These are phyloP conservation scores for Antechinus stuartii DNA, from an alignment of 2,113 vertebrate species.

Conservation along the genomic window DNA sequence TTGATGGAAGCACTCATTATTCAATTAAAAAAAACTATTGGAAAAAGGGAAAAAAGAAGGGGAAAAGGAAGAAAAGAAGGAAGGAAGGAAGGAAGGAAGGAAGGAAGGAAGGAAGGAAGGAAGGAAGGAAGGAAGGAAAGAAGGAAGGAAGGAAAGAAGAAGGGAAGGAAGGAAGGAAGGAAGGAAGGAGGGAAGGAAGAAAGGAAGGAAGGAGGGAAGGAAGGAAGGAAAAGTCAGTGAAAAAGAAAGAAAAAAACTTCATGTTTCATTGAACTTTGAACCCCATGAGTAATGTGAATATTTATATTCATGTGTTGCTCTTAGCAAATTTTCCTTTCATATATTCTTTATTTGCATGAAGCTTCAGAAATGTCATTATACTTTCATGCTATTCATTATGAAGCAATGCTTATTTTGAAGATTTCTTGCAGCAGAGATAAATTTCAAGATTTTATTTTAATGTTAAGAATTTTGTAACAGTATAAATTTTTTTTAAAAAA, in stretches of 20 bases:
- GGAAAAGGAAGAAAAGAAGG: no score
- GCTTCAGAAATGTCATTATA: constrained; percentile 74
- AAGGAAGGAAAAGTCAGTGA: constrained; percentile 11
- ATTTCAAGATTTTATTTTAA: constrained; percentile 82
- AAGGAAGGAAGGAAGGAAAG: no score
- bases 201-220: constrained; percentile 30
- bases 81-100: no score
- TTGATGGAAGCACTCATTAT: no score
- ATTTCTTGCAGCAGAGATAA: constrained; percentile 80
- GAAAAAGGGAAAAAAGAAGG: no score
- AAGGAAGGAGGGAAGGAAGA: no score
- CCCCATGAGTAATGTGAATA: constrained; percentile 88
- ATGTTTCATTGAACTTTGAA: constrained; percentile 79
- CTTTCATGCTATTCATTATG: constrained; percentile 81
- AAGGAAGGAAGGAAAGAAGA: no score
- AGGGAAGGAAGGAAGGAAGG: no score
- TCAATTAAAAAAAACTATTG: no score
- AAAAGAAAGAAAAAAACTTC: constrained; percentile 16
- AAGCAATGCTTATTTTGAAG: constrained; percentile 81
- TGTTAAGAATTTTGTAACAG: constrained; percentile 85
- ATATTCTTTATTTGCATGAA: constrained; percentile 75
- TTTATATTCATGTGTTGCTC: constrained; percentile 84
- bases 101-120: no score
- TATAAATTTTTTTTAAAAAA: constrained; percentile 80
- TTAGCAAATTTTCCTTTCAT: constrained; percentile 77